Base-by-base conservation (phyloP, 2,888 invertebrate genomes). In the Prostheceraeus crozeri region DNA sequence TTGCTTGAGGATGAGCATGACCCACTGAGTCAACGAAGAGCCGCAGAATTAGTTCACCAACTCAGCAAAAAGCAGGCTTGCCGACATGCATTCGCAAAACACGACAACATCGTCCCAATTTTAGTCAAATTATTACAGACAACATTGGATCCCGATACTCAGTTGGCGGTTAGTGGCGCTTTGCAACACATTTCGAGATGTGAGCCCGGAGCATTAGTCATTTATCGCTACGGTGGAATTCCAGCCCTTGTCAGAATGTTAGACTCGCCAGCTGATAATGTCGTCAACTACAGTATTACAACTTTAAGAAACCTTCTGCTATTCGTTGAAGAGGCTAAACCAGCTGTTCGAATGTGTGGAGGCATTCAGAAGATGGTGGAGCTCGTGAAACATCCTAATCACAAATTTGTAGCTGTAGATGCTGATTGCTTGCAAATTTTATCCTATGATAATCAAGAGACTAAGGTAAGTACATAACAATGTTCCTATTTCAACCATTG, bases 41-140 rank as follows among this genome's bases (percentile, higher is more conserved):
- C 51, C 51, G 51, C 51, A 4, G 21, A 19, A 2, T 25, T 48
- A 3, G 21, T 23, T 23, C 51, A 23, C 23, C 51, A 23, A 23
- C 25, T 48, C 19, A 19, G 21, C 21, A 48, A 23, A 25, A 48
- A 48, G 51, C 51, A 48, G 51, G 51, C 51, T 23, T 21, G 51
- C 25, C 51, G 51, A 19, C 51, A 19, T 16, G 51, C 21, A 31
- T 48, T 48, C 21, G 51, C 51, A 33, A 33, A 10, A 33, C 33
- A 33, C 8, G 33, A 33, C 8, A n/a, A 33, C n/a, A n/a, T 33
- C 8, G 8, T 8, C n/a, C 8, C n/a, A 10, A 33, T 33, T 10
- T 33, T 33, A 33, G 33, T 33, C 33, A n/a, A n/a, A n/a, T n/a
- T n/a, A n/a, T n/a, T n/a, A n/a, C n/a, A n/a, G n/a, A n/a, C n/a